Conservation (phyloP, 1,140 invertebrate species). For the Zaprionus davidi region DNA sequence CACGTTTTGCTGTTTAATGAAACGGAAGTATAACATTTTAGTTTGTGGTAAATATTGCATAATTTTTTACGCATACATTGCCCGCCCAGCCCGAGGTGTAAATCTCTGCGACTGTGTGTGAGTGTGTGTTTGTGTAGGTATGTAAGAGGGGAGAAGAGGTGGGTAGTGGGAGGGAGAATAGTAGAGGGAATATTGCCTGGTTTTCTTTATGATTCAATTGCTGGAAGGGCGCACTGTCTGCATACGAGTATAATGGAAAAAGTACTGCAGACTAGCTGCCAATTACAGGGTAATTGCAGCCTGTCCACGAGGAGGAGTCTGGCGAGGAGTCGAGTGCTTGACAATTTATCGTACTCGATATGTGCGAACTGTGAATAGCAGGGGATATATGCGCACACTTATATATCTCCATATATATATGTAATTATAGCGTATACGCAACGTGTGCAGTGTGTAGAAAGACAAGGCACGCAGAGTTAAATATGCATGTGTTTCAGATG, state of each 20-base stretch:
- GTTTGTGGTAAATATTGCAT: conserved; percentile 75
- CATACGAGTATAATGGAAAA: conserved; percentile 6
- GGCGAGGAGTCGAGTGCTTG: not conserved
- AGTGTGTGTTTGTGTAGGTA: not conserved
- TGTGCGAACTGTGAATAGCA: not conserved
- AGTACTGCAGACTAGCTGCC: conserved; percentile 6
- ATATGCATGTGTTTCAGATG: not conserved
- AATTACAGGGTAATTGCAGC: conserved; percentile 9
- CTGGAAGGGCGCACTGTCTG: not conserved
- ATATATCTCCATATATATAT: not conserved
- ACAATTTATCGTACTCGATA: conserved; percentile 3
- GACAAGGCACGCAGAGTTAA: not conserved
- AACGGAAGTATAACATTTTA: conserved; percentile 77
- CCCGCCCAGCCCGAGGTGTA: not conserved
- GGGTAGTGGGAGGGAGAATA: not conserved
- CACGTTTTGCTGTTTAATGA: conserved; percentile 75
- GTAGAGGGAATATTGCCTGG: not conserved
- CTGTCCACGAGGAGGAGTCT: not conserved
- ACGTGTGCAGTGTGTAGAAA: not conserved
- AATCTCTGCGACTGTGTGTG: not conserved
- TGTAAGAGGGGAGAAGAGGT: not conserved
- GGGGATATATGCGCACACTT: not conserved
- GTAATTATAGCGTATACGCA: conserved; percentile 2
- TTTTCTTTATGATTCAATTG: conserved; percentile 12
- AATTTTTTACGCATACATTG: conserved; percentile 47